phyloP scores from a whole-genome alignment of 2,797 vertebrate species.

The Tinamus major region DNA sequence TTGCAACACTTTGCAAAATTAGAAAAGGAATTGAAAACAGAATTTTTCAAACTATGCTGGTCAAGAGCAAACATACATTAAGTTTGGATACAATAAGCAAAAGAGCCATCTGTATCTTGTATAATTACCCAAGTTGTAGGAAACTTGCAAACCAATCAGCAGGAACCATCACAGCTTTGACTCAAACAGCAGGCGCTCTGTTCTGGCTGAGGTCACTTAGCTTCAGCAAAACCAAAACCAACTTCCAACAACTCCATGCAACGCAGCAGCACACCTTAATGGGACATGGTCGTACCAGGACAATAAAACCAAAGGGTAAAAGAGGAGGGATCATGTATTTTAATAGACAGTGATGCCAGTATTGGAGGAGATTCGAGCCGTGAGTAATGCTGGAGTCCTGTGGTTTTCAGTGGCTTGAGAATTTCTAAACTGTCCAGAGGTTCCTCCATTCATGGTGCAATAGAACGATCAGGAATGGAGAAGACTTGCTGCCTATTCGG shows the following conservation, averaged over 20 bases:
- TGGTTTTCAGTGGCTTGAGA: not conserved
- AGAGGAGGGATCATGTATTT: not conserved
- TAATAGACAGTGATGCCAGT: not conserved
- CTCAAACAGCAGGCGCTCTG: not conserved
- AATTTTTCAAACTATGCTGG: not conserved
- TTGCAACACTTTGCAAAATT: not conserved
- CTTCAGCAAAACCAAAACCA: not conserved
- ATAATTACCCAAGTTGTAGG: not conserved
- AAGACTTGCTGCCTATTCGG: not conserved
- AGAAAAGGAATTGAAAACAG: not conserved
- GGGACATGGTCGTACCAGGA: not conserved
- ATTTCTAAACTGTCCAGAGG: not conserved
- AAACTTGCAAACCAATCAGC: not conserved
- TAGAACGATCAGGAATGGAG: not conserved
- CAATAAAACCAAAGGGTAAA: not conserved
- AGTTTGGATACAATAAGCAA: not conserved
- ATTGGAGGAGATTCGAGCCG: not conserved
- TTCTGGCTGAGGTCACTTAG: not conserved
- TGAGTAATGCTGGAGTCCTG: not conserved
- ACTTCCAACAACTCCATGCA: not conserved
- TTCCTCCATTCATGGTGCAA: not conserved
- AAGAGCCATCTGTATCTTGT: not conserved
- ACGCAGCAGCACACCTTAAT: not conserved
- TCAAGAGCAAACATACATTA: not conserved
- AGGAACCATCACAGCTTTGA: not conserved